phyloP scores from a whole-genome alignment of 2,113 vertebrate genomes.

The Ctenomys sociabilis region DNA sequence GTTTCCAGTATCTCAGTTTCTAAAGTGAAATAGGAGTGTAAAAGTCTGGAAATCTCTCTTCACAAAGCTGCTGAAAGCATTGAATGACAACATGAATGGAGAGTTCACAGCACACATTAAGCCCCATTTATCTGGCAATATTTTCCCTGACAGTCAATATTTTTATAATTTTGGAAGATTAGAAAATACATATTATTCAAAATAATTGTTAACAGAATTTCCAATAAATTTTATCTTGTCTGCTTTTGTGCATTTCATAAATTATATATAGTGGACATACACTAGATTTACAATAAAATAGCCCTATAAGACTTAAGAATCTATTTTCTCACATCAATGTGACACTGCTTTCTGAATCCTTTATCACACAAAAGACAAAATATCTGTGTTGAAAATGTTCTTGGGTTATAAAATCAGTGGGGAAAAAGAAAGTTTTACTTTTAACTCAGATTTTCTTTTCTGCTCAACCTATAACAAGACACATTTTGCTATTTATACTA shows the following conservation, averaged over 20 bases:
- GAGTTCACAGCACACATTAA: background rate
- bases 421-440: background rate
- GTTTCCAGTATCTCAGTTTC: background rate
- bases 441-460: background rate
- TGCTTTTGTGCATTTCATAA: slow-evolving; percentile 16
- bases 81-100: background rate
- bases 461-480: background rate
- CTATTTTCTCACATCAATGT: background rate
- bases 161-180: background rate
- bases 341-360: slow-evolving; percentile 39
- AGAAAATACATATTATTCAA: background rate
- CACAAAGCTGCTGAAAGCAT: background rate
- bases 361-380: slow-evolving; percentile 58
- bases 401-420: background rate
- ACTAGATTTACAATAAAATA: slow-evolving; percentile 9
- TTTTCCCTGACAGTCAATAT: background rate
- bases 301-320: background rate
- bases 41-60: background rate
- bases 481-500: background rate
- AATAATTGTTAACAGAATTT: background rate
- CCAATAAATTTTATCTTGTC: background rate
- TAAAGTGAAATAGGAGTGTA: background rate
- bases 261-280: background rate
- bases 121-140: background rate
- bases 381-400: background rate